A percentile compares a stretch with the other conserved stretches of the same genome.
phyloP scores from a whole-genome alignment of 2,113 vertebrate genomes.

The Entomyzon cyanotis region DNA sequence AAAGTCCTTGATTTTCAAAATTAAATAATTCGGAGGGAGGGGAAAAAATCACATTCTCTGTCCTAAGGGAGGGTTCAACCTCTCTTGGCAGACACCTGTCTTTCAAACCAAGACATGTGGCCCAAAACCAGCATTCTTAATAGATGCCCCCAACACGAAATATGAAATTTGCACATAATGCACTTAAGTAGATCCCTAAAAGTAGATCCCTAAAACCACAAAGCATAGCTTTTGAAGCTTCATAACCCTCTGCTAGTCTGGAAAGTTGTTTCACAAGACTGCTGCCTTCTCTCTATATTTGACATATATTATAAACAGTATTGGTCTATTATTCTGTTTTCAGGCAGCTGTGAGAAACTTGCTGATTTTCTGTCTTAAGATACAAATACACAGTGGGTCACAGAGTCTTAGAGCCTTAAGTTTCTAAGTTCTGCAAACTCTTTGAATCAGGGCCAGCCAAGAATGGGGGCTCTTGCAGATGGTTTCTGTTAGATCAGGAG shows the following conservation, averaged over 20 bases:
- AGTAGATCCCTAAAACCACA: not conserved
- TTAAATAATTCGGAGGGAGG: too few relatives aligned
- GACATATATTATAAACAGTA: not conserved
- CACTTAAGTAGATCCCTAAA: not conserved
- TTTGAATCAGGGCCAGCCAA: not conserved
- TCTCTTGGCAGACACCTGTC: too few relatives aligned
- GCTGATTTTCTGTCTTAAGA: not conserved
- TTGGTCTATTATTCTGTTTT: not conserved
- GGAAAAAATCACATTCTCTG: too few relatives aligned
- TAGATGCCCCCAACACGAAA: not conserved
- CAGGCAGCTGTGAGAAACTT: not conserved
- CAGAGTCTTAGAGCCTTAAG: not conserved
- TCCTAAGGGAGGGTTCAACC: too few relatives aligned
- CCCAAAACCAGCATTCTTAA: not conserved
- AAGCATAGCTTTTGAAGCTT: not conserved
- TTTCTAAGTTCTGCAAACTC: not conserved
- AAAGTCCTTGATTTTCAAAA: too few relatives aligned
- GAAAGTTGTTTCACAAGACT: not conserved
- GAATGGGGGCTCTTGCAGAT: not conserved
- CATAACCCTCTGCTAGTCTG: not conserved
- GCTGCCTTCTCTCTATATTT: not conserved
- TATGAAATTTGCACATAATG: not conserved
- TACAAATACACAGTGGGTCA: not conserved
- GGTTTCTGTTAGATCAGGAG: not conserved
- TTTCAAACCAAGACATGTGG: too few relatives aligned